Evolutionary conservation across 1,140 invertebrate genomes (phyloP), one percentile per base, ranked within the genome.

Genomic region (Pseudomyrmex sp.): DNA sequence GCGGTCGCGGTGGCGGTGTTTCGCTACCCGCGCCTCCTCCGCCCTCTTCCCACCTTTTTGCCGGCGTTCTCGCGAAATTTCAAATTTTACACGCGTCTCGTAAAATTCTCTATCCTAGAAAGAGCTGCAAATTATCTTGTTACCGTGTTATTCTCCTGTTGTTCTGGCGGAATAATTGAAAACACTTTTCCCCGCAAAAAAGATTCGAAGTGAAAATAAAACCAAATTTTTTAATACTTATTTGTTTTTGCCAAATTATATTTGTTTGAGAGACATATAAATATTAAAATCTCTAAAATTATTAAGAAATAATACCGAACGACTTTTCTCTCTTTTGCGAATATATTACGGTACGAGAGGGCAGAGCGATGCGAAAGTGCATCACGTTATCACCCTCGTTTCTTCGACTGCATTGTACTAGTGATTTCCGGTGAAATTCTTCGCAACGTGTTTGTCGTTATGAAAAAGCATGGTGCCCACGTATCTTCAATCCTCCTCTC

Each of bases 401-500:
- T 50, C 70, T 77, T 44, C 20, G 15, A 26, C 50, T 20, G 54
- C 61, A 77, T 88, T 85, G 83, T 82, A 59, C 66, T 63, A 48
- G 20, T 44, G 35, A 68, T 85, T 85, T 79, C 76, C 59, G 48
- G 54, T 66, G 50, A 70, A 65, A 77, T 83, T 82, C 56, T 56
- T 58, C 83, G 84, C 82, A 73, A 79, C 74, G 61, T 69, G 61
- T 73, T 15, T 20, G 56, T 69, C 62, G 66, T 76, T 70, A 62
- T 54, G 73, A 74, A 83, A 87, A 82, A 88, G 56, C 56, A 46
- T 56, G 68, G 50, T 75, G 65, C 65, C 61, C 54, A 80, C 69
- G 61, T 85, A 89, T 89, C 87, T 87, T 68, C 61, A 59, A 70
- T 48, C 44, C 66, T 70, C 54, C 54, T 13, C 62, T 62, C 63